Evolutionary conservation across 1,140 invertebrate species (phyloP), one percentile per base, ranked within the genome.

Genomic region (Bathynomus jamesi): DNA sequence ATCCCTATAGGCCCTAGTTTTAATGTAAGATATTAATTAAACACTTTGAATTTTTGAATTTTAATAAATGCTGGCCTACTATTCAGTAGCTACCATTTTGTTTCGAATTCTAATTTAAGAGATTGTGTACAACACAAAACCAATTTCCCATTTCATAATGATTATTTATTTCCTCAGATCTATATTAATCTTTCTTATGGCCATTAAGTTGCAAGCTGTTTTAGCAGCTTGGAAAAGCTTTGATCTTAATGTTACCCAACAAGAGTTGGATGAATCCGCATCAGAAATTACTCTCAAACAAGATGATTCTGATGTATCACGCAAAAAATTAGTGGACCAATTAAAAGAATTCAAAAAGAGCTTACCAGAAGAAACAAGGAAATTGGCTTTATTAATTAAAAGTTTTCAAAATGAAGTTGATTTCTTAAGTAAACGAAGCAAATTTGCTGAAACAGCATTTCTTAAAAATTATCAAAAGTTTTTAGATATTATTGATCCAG

Each of bases 391-490:
- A 62, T 78, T 86, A 65, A 78, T 86, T 67, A 86, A 85, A 80
- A 85, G 83, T 78, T 86, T 86, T 76, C 85, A 86, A 78, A 78
- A 76, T 13, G 85, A 86, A 80, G 82, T 86, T 21, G 85, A 86
- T 79, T 82, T 81, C 40, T 79, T 86, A 62, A 83, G 82, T 11
- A 85, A 85, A 77, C 76, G 85, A 74, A 85, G 85, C 78, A 86
- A 86, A 81, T 81, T 82, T 69, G 84, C 84, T 25, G 85, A 86
- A 76, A 81, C 83, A 67, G 82, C 85, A 65, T 86, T 86, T 71
- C 80, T 86, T 31, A 81, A 82, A 65, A 79, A 86, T 24, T 86
- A 86, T 79, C 85, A 85, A 76, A 83, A 81, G 75, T 76, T 86
- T 17, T 83, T 85, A 76, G 85, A 86, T 75, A 75, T 86, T 76